Percentiles rank a stretch among this genome's conserved stretches.
Evolutionary conservation across 2,797 vertebrate genomes (phyloP).

Genomic region (Lepus townsendii): DNA sequence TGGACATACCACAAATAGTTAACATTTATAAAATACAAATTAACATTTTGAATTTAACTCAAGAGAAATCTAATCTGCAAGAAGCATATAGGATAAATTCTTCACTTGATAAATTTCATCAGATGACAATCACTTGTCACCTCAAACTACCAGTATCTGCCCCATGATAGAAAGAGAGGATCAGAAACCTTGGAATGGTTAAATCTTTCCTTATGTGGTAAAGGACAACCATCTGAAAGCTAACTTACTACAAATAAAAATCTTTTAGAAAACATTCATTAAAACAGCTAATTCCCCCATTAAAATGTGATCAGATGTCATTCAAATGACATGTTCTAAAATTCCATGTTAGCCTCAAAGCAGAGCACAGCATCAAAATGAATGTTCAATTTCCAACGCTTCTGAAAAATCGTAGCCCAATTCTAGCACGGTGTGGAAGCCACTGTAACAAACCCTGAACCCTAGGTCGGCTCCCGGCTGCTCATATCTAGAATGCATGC

Average conservation of each 20-base stretch:
- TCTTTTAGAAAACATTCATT: constrained; percentile 4
- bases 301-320: background rate
- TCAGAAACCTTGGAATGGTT: background rate
- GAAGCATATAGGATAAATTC: constrained; percentile 6
- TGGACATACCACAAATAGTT: background rate
- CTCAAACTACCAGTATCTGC: background rate
- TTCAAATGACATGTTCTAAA: constrained; percentile 51
- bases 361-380: constrained; percentile 13
- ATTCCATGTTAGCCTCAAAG: constrained; percentile 9
- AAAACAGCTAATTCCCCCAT: constrained; percentile 21
- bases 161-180: constrained; percentile 23
- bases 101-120: constrained; percentile 3
- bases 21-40: constrained; percentile 41
- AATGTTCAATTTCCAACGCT: constrained; percentile 18
- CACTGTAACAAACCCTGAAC: background rate
- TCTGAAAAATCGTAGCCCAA: background rate
- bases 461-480: background rate
- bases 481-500: too few relatives aligned
- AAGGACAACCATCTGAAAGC: constrained; percentile 10
- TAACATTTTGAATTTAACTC: constrained; percentile 64
- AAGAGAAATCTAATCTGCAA: constrained; percentile 52
- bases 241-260: constrained; percentile 27
- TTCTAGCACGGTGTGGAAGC: background rate
- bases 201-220: background rate
- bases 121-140: constrained; percentile 14